These are phyloP conservation scores for Anoplopoma fimbria DNA, from an alignment of 2,113 vertebrate species.

Conservation along the genomic window DNA sequence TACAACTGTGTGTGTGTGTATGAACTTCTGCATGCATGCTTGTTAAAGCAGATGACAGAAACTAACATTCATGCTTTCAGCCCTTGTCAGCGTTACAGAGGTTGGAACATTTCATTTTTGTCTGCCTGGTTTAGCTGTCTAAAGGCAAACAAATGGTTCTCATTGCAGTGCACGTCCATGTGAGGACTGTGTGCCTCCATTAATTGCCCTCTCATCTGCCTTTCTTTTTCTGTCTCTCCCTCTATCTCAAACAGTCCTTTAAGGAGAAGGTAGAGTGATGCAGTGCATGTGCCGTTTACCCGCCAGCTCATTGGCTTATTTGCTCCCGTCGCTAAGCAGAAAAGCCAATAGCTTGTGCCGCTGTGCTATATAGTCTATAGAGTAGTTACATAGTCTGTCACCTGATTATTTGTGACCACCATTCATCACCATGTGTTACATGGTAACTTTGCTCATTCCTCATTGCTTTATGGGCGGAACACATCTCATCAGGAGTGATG, in stretches of 20 bases:
- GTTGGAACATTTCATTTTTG: conserved; percentile 35
- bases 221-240: conserved; percentile 56
- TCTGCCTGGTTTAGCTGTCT: conserved; percentile 53
- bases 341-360: conserved; percentile 74
- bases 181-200: conserved; percentile 45
- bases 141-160: conserved; percentile 63
- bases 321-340: conserved; percentile 51
- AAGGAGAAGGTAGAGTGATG: conserved; percentile 80
- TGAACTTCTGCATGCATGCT: conserved; percentile 33
- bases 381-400: conserved; percentile 60
- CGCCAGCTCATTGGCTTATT: conserved; percentile 76
- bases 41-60: conserved; percentile 2
- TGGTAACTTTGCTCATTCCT: conserved; percentile 56
- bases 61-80: conserved; percentile 47
- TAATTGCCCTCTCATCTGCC: conserved; percentile 66
- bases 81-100: conserved; percentile 9
- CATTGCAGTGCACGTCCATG: conserved; percentile 56
- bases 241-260: conserved; percentile 78
- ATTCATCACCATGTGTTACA: conserved; percentile 57
- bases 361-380: conserved; percentile 62
- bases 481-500: conserved; percentile 48
- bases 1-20: background rate
- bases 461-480: conserved; percentile 44
- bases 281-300: conserved; percentile 77
- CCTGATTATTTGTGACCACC: conserved; percentile 62